A percentile compares a stretch with the other conserved stretches of the same genome.
phyloP scores from a whole-genome alignment of 1,140 invertebrate genomes.

The Anadara kagoshimensis region DNA sequence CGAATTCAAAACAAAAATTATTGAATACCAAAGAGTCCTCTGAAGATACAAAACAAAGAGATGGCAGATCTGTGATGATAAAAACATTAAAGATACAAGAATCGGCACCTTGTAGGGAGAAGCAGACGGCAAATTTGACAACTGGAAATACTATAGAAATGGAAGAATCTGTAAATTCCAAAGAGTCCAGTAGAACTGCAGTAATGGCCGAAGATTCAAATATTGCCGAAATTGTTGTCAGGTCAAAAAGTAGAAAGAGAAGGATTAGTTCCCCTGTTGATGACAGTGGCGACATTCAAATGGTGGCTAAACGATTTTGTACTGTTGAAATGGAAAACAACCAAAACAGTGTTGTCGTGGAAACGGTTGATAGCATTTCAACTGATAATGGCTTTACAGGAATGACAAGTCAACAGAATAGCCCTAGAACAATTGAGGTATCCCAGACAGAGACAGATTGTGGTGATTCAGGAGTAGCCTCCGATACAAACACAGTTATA shows the following conservation, averaged over 20 bases:
- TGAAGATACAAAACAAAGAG: not conserved
- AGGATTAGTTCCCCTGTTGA: not conserved
- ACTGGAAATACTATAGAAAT: not conserved
- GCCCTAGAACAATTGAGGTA: constrained; percentile 47
- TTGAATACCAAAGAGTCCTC: no score
- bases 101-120: not conserved
- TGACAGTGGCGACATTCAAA: constrained; percentile 14
- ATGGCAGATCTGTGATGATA: not conserved
- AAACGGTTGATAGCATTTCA: constrained; percentile 48
- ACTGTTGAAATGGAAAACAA: constrained; percentile 1
- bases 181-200: no score
- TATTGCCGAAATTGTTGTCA: no score
- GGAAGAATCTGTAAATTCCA: not conserved
- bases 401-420: constrained; percentile 60
- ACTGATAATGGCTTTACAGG: constrained; percentile 44
- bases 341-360: constrained; percentile 58
- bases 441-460: constrained; percentile 13
- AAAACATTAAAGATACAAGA: not conserved
- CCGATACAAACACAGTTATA: constrained; percentile 29
- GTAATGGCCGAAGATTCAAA: no score
- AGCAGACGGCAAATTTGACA: not conserved
- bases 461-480: constrained; percentile 48
- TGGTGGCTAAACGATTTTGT: constrained; percentile 13
- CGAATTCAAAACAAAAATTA: no score
- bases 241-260: not conserved